phyloP scores from a whole-genome alignment of 2,888 invertebrate species.

The Lasius platythorax region DNA sequence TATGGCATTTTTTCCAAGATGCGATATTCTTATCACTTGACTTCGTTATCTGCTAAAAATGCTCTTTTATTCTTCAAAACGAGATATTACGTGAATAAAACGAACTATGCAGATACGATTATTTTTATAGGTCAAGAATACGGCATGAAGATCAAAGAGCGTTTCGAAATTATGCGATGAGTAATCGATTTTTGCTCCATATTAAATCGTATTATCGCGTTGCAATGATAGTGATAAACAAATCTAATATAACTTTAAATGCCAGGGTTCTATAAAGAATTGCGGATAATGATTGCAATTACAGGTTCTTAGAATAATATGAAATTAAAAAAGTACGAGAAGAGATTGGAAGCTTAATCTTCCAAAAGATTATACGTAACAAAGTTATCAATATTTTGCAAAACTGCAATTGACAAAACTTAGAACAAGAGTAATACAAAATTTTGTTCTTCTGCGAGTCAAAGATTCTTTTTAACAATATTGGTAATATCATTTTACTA shows the following conservation, averaged over 20 bases:
- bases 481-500: background rate
- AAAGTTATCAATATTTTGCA: background rate
- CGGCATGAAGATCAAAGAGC: background rate
- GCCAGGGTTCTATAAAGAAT: background rate
- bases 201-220: background rate
- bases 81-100: background rate
- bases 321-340: background rate
- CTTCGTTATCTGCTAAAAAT: background rate
- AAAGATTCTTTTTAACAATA: background rate
- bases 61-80: background rate
- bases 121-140: background rate
- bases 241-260: constrained; percentile 1
- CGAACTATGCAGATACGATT: background rate
- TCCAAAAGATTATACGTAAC: background rate
- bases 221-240: background rate
- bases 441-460: background rate
- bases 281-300: background rate
- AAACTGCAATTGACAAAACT: background rate
- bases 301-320: background rate
- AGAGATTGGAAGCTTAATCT: background rate
- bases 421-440: background rate
- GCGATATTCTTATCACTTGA: background rate
- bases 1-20: background rate
- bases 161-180: constrained; percentile 14
- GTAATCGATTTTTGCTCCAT: background rate